Conservation (phyloP, 2,113 vertebrate species). For the Leptodactylus fuscus region DNA sequence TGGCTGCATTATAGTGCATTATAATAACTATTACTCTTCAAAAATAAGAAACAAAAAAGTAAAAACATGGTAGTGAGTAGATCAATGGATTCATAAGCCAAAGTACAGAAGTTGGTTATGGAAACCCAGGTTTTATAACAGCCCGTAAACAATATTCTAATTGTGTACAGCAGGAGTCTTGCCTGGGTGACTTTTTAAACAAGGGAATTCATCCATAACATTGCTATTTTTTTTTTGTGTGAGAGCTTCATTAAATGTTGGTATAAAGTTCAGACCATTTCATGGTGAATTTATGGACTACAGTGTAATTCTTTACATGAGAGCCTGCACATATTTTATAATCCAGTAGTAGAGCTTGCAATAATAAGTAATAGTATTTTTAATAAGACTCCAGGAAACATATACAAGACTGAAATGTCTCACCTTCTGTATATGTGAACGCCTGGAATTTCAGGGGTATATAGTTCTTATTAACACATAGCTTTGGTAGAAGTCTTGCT, state of each 20-base stretch:
- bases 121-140: slow-evolving; percentile 40
- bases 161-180: slow-evolving; percentile 41
- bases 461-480: not conserved
- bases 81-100: not conserved
- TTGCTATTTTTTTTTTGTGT: slow-evolving; percentile 41
- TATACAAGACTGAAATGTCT: slow-evolving; percentile 28
- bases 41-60: no score
- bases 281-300: slow-evolving; percentile 55
- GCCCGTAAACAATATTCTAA: slow-evolving; percentile 54
- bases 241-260: slow-evolving; percentile 54
- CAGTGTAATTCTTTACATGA: slow-evolving; percentile 51
- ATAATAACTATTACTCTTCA: no score
- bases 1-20: no score
- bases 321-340: slow-evolving; percentile 35
- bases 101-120: slow-evolving; percentile 21
- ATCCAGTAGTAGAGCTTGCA: slow-evolving; percentile 22
- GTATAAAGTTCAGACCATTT: slow-evolving; percentile 59
- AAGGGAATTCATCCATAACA: slow-evolving; percentile 53
- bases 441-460: not conserved
- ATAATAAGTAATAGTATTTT: slow-evolving; percentile 52
- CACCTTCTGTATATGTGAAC: not conserved
- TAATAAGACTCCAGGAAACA: slow-evolving; percentile 35
- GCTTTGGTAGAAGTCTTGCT: not conserved
- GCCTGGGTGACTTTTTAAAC: slow-evolving; percentile 47
- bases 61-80: not conserved